Evolutionary conservation across 2,113 vertebrate species (phyloP), one percentile per base, ranked within the genome.

Genomic region (Anarhynchus alexandrinus): DNA sequence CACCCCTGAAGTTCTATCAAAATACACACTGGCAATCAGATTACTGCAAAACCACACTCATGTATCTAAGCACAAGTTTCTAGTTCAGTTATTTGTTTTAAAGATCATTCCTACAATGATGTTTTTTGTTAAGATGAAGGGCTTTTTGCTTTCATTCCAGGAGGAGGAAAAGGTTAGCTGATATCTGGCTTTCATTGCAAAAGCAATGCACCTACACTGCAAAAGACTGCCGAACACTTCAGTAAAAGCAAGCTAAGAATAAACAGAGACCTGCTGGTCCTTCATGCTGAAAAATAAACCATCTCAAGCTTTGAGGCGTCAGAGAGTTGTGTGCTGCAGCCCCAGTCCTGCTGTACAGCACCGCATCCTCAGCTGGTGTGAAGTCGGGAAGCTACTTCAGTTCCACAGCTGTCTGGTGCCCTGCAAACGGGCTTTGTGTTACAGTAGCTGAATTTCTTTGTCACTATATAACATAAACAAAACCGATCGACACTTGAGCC

Each of bases 91-190:
- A 92, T 54, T 93, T 5, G 74, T 83, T 86, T 88, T 64, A 74
- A 90, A 88, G 29, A 64, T 62, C 32, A 30, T 61, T 80, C 36
- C 30, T 64, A 69, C 0, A 0, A 13, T 64, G 27, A 47, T 26
- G 8, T 0, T 52, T 87, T 90, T 72, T 74, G 58, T 88, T 66
- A 70, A 64, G 20, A 81, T 61, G 34, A 15, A 81, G 15, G 5
- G 55, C 3, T 32, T 80, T 90, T 77, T 90, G 65, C 83, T 87
- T 95, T 94, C 45, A 61, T 94, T 97, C 47, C 59, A 85, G 51
- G n/a, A 95, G 71, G 54, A 47, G 66, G 55, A 64, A 95, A 91
- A 86, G 47, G 74, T 52, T 20, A 82, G 20, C 25, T 82, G 55
- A 61, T 54, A 76, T 15, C 72, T 91, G 42, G 10, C 45, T 94